Evolutionary conservation across 2,888 invertebrate species (phyloP), one percentile per base, ranked within the genome.

Genomic region (Raillietiella orientalis): DNA sequence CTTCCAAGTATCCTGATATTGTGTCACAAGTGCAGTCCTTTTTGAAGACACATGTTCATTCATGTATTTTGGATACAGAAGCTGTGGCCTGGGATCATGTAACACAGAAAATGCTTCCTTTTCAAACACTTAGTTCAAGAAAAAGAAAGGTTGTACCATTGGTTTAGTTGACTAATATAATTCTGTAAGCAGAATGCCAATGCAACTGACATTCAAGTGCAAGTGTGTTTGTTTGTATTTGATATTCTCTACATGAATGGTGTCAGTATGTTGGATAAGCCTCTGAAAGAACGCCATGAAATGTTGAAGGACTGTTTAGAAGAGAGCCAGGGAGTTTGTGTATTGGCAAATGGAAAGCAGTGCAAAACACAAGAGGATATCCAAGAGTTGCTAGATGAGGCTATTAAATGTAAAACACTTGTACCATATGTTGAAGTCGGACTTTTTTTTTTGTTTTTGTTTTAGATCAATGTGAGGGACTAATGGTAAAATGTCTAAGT

Each of bases 401-500:
- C 90, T 4, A 64, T 96, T 28, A 75, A 74, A 56, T 69, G 70
- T 61, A 37, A 28, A 25, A 24, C 6, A 8, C n/a, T 19, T 9
- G 16, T 21, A 25, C 11, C 14, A 15, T 27, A 6, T 22, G n/a
- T 21, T 24, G 16, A 23, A 30, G 24, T 20, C 27, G 17, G 5
- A 20, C 17, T 12, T 21, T 21, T 31, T 14, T 22, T 28, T 29
- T 24, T 27, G 5, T 14, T 27, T 19, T 26, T 15, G 30, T 41
- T 40, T 32, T 41, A 55, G 82, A 72, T 27, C 82, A 84, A 42
- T 96, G 96, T 49, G 96, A 96, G 53, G 96, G 96, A 2, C 55
- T 96, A 29, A 96, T 96, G 93, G 77, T 96, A 5, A 96, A 96
- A 54, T 77, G 87, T 0, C 50, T 96, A 26, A 59, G 66, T 36